These are phyloP conservation scores for Geophilus truncorum DNA, from an alignment of 2,888 invertebrate genomes.

Conservation along the genomic window DNA sequence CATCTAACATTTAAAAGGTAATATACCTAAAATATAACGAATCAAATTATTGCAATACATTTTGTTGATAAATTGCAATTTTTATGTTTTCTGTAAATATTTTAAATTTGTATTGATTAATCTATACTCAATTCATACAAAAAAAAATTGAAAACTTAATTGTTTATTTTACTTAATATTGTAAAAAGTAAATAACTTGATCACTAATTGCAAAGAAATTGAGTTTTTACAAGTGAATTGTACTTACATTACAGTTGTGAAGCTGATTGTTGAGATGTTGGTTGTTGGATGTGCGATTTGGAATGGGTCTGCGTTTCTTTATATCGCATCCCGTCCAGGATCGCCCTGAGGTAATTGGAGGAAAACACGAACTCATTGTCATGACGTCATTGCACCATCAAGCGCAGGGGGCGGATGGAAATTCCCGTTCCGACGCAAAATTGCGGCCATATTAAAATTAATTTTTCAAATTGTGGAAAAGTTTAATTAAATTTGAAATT, in stretches of 20 bases:
- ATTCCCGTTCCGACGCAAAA: background rate
- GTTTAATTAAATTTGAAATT: background rate
- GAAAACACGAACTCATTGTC: slow-evolving; percentile 12
- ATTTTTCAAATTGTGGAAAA: background rate
- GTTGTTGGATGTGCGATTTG: background rate
- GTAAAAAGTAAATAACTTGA: too few species aligned
- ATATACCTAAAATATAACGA: too few species aligned
- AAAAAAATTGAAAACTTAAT: too few species aligned
- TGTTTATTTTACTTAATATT: too few species aligned
- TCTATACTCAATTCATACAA: too few species aligned
- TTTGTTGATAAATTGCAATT: too few species aligned
- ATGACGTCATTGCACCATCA: background rate
- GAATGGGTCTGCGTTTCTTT: background rate
- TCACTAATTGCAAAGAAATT: background rate
- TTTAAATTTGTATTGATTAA: too few species aligned
- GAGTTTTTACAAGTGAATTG: background rate
- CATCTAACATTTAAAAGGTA: too few species aligned
- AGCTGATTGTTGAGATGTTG: background rate
- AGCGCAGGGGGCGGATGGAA: background rate
- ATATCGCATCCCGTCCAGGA: background rate
- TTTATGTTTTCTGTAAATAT: too few species aligned
- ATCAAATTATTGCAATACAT: too few species aligned
- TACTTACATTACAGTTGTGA: background rate
- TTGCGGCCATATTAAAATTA: background rate
- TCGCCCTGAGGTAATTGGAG: slow-evolving; percentile 1